Percentiles rank a stretch among this genome's conserved stretches.
These are phyloP conservation scores for Rutpela maculata DNA, from an alignment of 2,888 invertebrate genomes.

Conservation along the genomic window DNA sequence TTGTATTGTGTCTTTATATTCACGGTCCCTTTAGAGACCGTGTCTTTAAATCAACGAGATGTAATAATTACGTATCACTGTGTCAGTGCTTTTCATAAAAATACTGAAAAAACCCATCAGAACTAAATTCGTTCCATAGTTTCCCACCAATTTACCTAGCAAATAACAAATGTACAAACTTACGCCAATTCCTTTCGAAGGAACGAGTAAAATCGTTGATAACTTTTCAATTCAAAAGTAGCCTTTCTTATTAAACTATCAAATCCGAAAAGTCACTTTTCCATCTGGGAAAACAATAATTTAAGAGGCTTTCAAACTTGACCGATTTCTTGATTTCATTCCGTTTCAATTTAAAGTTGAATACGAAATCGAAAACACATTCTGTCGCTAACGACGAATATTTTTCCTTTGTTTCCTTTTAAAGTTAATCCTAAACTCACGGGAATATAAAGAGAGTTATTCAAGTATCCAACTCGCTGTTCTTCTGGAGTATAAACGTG, in stretches of 20 bases:
- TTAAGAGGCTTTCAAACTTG: conserved; percentile 10
- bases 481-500: background rate
- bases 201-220: background rate
- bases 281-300: conserved; percentile 13
- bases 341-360: conserved; percentile 23
- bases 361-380: conserved; percentile 2
- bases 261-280: background rate
- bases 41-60: no score
- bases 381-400: background rate
- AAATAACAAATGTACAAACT: no score
- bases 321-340: conserved; percentile 6
- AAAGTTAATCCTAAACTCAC: background rate
- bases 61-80: no score
- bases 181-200: no score
- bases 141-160: no score
- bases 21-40: no score
- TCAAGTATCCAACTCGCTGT: background rate
- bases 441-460: conserved; percentile 18
- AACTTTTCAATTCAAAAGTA: background rate
- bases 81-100: no score
- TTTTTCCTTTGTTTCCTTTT: conserved; percentile 10
- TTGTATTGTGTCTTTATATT: no score
- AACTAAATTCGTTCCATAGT: no score
- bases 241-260: background rate
- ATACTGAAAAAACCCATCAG: no score